Conservation (phyloP, 2,797 vertebrate species). For the Apogon talboti region DNA sequence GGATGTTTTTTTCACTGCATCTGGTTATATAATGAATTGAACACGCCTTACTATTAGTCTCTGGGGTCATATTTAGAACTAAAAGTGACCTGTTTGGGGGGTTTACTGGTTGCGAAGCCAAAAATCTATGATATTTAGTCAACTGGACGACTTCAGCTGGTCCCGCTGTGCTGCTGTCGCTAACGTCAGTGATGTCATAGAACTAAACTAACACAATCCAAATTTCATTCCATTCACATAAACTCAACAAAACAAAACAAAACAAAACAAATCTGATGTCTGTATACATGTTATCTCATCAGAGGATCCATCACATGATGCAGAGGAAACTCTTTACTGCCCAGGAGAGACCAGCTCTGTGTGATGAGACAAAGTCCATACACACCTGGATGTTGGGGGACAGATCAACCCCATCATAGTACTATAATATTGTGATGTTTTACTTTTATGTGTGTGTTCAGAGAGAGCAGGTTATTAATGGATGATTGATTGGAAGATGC, state of each 20-base stretch:
- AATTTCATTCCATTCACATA: conserved; percentile 36
- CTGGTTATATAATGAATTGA: too few species aligned
- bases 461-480: conserved; percentile 34
- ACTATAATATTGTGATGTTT: conserved; percentile 18
- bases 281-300: conserved; percentile 43
- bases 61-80: too few species aligned
- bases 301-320: conserved; percentile 43
- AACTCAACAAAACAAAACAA: conserved; percentile 49
- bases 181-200: conserved; percentile 36
- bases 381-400: conserved; percentile 20
- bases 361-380: conserved; percentile 52
- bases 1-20: too few species aligned
- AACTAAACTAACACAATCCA: conserved; percentile 39
- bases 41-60: too few species aligned
- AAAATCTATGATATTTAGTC: conserved; percentile 1
- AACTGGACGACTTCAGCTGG: conserved; percentile 52
- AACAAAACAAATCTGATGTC: conserved; percentile 49
- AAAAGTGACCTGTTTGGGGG: too few species aligned
- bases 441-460: conserved; percentile 20
- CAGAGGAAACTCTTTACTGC: conserved; percentile 49
- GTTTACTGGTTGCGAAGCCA: background rate
- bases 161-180: conserved; percentile 51
- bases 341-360: conserved; percentile 76
- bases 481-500: conserved; percentile 27
- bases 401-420: conserved; percentile 23